Evolutionary conservation across 53 echinoderm and acorn worm genomes (phyloP), one percentile per base, ranked within the genome.

Genomic region (Holothuria scabra): DNA sequence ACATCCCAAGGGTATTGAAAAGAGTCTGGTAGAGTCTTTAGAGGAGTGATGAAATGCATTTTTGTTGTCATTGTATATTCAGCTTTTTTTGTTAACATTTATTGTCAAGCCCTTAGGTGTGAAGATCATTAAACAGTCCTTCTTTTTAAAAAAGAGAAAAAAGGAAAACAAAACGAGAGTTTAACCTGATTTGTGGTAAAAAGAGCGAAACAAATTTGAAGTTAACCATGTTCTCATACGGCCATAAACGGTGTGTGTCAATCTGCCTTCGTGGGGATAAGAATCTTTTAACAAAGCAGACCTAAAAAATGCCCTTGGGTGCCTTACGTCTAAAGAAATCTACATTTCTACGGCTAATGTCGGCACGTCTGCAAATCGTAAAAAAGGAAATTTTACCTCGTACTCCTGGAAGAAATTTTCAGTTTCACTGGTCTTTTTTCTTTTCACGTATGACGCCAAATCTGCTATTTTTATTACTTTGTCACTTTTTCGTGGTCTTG

Each of bases 361-460:
- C 23, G 1, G 21, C 21, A 25, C 23, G 23, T 61, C 62, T 65
- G 65, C 23, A 28, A 21, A 29, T 29, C 4, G 1, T 26, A 65
- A 6, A 31, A 31, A 65, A 23, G 65, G 5, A 31, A n/a, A 1
- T n/a, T 41, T 84, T 52, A 94, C 95, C 78, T 74, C 69, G 66
- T 92, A 95, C 38, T 95, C 95, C 66, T 78, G 48, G 35, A 83
- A 90, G 84, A 88, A 92, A 29, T 90, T 90, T 52, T 83, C 88
- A 14, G 67, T 86, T 37, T 31, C 66, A 38, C 88, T 88, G 14
- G 89, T 84, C 44, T 84, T 91, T 80, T 95, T 95, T 29, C 68
- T 74, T 28, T 85, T 85, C 14, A 95, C 84, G 66, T 90, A 92
- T 2, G 33, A 82, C 10, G 87, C 56, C 13, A 95, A 90, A n/a